Percentiles rank a stretch among this genome's conserved stretches.
These are phyloP conservation scores for Novumbra hubbsi DNA, from an alignment of 2,797 vertebrate genomes.

Conservation along the genomic window DNA sequence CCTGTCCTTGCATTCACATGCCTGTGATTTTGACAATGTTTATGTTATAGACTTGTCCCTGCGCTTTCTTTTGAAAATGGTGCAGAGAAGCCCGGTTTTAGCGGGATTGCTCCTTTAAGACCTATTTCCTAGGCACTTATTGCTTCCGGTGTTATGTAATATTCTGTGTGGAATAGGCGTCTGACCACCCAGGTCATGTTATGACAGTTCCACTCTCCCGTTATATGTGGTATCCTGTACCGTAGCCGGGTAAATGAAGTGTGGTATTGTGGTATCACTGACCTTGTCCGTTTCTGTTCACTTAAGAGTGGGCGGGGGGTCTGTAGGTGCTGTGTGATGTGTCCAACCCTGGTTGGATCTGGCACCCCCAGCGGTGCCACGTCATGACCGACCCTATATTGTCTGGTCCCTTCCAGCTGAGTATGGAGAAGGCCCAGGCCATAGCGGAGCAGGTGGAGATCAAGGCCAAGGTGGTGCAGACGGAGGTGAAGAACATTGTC, in stretches of 20 bases:
- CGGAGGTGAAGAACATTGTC: constrained; percentile 94
- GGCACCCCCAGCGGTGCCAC: not conserved
- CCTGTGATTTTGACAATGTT: not conserved
- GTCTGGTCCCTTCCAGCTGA: constrained; percentile 75
- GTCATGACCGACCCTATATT: not conserved
- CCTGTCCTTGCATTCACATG: not conserved
- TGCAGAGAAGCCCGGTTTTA: not conserved
- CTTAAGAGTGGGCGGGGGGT: not conserved
- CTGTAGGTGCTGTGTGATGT: not conserved
- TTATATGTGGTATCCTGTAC: not conserved
- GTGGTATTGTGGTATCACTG: not conserved
- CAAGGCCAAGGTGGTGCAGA: constrained; percentile 95
- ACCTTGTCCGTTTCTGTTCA: not conserved
- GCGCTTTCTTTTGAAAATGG: not conserved
- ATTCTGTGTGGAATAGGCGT: not conserved
- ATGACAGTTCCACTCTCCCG: not conserved
- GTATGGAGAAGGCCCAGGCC: constrained; percentile 95
- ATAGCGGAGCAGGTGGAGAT: constrained; percentile 98
- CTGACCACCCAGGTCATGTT: not conserved
- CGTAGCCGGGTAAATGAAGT: not conserved
- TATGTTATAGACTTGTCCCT: not conserved
- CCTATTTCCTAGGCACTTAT: not conserved
- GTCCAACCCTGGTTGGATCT: not conserved
- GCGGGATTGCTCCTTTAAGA: not conserved
- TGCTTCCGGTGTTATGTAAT: not conserved